Base-by-base conservation (phyloP, 2,888 invertebrate genomes). In the Drepana falcataria region DNA sequence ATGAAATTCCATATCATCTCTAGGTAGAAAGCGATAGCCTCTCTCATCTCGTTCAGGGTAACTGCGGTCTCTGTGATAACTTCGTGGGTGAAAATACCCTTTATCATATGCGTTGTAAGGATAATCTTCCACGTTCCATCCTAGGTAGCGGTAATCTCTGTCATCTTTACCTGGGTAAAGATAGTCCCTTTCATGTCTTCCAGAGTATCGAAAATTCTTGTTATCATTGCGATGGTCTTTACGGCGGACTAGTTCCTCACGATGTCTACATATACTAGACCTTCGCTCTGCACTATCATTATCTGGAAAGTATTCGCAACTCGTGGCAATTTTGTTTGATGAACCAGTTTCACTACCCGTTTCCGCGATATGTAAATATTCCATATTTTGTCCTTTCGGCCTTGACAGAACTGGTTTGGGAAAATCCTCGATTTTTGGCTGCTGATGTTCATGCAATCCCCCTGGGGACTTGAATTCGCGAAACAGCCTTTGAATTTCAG, bases 401-500 rank as follows among this genome's bases (percentile, higher is more conserved):
- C 40, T 6, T 40, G 40, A 7, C 40, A 40, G n/a, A 47, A 60
- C 60, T 34, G 59, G 37, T 2, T 51, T 47, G 0, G 69, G 68
- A 49, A 75, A 72, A 5, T 57, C 48, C n/a, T 63, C 63, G 4
- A 72, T 66, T 3, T 44, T 44, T 3, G 44, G 44, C 9, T 9
- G 44, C 6, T 9, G 44, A 7, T 64, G 62, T n/a, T 65, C 59
- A 49, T 58, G 62, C 21, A 56, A 54, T 21, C 56, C 48, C 35
- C 67, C 49, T 0, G 72, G 69, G 48, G 60, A 48, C 49, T 68
- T 68, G 1, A 78, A 48, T 54, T 70, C 62, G 40, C 60, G 55
- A 2, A 79, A 55, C 4, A 78, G 64, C 37, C 61, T 66, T 49
- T 71, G 61, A 5, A 79, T 51, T 47, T 74, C 74, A 3, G 59